Evolutionary conservation across 2,888 invertebrate genomes (phyloP).

Genomic region (Cataglyphis rosenhaueri): DNA sequence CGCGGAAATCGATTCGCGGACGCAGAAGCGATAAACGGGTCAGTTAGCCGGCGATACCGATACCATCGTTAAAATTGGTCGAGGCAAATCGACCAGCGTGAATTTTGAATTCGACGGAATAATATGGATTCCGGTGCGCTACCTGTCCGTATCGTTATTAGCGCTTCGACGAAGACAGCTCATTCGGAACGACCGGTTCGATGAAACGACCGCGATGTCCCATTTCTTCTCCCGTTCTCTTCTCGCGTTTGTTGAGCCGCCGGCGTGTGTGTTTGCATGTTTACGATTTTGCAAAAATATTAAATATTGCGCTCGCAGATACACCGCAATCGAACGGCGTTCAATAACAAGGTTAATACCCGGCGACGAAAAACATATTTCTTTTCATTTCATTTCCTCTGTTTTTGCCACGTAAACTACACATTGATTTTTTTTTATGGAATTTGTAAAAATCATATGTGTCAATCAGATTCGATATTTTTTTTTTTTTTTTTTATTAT

Average conservation of each 20-base stretch:
- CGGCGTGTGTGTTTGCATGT: background rate
- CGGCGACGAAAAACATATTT: constrained; percentile 7
- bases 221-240: constrained; percentile 6
- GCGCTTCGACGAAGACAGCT: constrained; percentile 61
- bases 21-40: background rate
- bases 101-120: constrained; percentile 29
- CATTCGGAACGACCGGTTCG: constrained; percentile 55
- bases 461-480: too few species aligned
- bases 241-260: background rate
- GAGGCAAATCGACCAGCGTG: background rate
- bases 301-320: background rate
- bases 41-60: background rate
- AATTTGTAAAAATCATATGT: background rate
- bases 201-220: constrained; percentile 13
- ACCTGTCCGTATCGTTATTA: constrained; percentile 62
- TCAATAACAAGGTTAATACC: constrained; percentile 10
- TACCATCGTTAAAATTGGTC: constrained; percentile 21
- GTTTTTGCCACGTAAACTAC: background rate
- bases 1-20: constrained; percentile 20
- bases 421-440: constrained; percentile 12
- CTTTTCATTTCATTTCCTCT: background rate
- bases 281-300: constrained; percentile 29
- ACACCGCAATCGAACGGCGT: constrained; percentile 8
- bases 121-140: constrained; percentile 22
- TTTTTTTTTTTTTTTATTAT: too few species aligned